Base-by-base conservation (phyloP, 1,140 invertebrate species). In the Notospermus geniculatus region DNA sequence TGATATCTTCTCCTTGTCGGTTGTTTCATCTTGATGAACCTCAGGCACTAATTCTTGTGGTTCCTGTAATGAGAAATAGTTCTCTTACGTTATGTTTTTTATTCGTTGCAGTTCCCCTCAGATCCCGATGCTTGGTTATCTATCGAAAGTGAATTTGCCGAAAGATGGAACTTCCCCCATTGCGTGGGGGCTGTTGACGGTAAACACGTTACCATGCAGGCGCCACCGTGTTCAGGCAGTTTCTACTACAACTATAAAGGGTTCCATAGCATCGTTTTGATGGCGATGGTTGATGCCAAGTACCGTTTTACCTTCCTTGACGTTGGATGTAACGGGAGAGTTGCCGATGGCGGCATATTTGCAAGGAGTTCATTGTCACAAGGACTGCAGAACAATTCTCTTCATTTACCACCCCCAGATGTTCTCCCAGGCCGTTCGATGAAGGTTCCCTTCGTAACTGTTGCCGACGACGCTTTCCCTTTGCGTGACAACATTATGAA, bases 401-500 rank as follows among this genome's bases (percentile, higher is more conserved):
- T 28, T 22, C 13, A 54, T 22, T 13, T 54, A 13, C 74, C 76
- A n/a, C n/a, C n/a, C n/a, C n/a, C n/a, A n/a, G n/a, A n/a, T n/a
- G n/a, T n/a, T n/a, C n/a, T n/a, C n/a, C n/a, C n/a, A n/a, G n/a
- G n/a, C n/a, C n/a, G n/a, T n/a, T n/a, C 39, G 19, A 43, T 11
- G 39, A 43, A 11, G 19, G 19, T 11, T 43, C 39, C 19, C 39
- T 13, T 43, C 11, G 19, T 19, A 43, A 43, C 19, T 43, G 39
- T 43, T 43, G 39, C 39, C 11, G 39, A 43, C 19, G 39, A 43
- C 39, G 39, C 39, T 13, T 43, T 43, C 19, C 39, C 39, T 43
- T 19, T 43, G 11, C 11, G 19, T 11, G 19, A 43, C 19, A 13
- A 11, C 19, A 43, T 43, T 19, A 43, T 13, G 39, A 43, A 43